Percentiles rank a stretch among this genome's conserved stretches.
Conservation (phyloP, 30 jellyfish, hydroid and myxozoan genomes). For the Aurelia sp. region DNA sequence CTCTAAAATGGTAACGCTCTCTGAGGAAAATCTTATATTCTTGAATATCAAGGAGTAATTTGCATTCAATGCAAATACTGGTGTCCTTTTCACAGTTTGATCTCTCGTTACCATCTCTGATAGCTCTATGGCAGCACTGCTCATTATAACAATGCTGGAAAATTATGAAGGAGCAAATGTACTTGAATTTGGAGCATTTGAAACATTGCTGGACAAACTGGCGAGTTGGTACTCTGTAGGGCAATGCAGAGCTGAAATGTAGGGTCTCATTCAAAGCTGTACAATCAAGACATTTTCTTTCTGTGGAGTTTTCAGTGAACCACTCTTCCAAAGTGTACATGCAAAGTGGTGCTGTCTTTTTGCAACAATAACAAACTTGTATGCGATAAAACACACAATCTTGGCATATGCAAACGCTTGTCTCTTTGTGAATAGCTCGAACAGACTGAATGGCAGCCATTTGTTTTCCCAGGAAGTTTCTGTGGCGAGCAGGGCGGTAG, state of each 20-base stretch:
- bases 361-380: conserved; percentile 79
- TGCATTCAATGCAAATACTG: conserved; percentile 85
- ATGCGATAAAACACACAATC: conserved; percentile 94
- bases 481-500: conserved; percentile 63
- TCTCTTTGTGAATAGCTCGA: conserved; percentile 41
- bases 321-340: conserved; percentile 90
- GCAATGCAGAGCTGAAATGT: conserved; percentile 64
- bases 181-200: conserved; percentile 81
- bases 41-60: conserved; percentile 69
- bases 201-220: conserved; percentile 87
- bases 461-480: conserved; percentile 59
- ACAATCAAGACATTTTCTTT: conserved; percentile 92
- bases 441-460: conserved; percentile 64
- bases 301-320: conserved; percentile 67
- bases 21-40: conserved; percentile 66
- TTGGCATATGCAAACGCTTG: conserved; percentile 82
- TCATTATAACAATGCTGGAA: conserved; percentile 74
- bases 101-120: conserved; percentile 72
- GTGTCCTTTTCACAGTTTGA: conserved; percentile 19
- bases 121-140: conserved; percentile 77
- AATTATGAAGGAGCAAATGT: conserved; percentile 81
- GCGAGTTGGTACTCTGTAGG: conserved; percentile 66
- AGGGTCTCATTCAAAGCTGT: conserved; percentile 84
- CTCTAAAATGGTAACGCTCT: conserved; percentile 63
- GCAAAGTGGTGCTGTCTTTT: conserved; percentile 90